These are phyloP conservation scores for Phrynosoma platyrhinos DNA, from an alignment of 2,113 vertebrate species.

Conservation along the genomic window DNA sequence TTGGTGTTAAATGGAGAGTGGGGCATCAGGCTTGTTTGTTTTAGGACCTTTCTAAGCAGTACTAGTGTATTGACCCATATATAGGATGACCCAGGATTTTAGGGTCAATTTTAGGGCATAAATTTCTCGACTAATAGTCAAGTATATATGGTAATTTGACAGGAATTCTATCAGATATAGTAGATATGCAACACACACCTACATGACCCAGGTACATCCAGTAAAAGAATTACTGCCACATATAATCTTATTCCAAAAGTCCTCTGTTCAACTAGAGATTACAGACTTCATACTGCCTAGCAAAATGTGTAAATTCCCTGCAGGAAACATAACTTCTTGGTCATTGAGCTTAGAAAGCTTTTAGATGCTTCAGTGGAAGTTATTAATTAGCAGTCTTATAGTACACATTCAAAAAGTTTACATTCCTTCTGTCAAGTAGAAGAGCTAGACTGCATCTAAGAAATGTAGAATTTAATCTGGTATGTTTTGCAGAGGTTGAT, in stretches of 20 bases:
- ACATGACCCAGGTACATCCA: neutral
- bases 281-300: neutral
- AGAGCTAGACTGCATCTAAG: neutral
- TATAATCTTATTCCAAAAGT: neutral
- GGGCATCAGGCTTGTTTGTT: too few species aligned
- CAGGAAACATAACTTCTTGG: slow-evolving; percentile 11
- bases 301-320: slow-evolving; percentile 15
- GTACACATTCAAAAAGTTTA: slow-evolving; percentile 15
- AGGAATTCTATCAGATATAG: neutral
- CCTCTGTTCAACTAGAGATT: neutral
- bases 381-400: slow-evolving; percentile 33
- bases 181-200: neutral
- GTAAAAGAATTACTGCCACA: neutral
- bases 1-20: too few species aligned
- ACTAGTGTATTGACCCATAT: too few species aligned
- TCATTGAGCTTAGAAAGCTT: slow-evolving; percentile 23
- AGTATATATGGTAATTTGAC: neutral
- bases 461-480: slow-evolving; percentile 16
- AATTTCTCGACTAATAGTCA: too few species aligned
- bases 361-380: slow-evolving; percentile 27
- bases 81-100: too few species aligned
- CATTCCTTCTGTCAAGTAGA: slow-evolving; percentile 20
- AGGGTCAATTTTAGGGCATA: too few species aligned
- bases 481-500: neutral
- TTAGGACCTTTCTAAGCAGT: too few species aligned